phyloP scores from a whole-genome alignment of 2,113 vertebrate species.

The Mesembrinibis cayennensis region DNA sequence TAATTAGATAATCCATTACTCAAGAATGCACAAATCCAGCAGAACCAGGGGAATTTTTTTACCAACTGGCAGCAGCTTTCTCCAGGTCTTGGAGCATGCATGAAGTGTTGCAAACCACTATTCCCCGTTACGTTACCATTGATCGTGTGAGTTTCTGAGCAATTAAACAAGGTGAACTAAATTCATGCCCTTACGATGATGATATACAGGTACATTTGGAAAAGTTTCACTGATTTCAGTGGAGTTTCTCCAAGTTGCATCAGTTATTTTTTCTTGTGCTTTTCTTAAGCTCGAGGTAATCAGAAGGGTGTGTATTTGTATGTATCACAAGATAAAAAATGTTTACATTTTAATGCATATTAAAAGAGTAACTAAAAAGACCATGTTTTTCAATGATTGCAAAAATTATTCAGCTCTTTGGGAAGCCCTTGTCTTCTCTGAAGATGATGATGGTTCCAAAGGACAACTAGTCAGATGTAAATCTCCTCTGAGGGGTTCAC shows the following conservation, averaged over 20 bases:
- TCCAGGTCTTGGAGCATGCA: background rate
- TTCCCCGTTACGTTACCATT: background rate
- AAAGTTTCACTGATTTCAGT: background rate
- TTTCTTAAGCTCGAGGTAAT: background rate
- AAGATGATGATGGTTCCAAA: background rate
- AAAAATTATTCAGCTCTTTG: background rate
- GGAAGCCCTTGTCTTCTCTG: background rate
- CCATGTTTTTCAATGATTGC: background rate
- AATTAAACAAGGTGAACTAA: background rate
- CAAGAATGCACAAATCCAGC: background rate
- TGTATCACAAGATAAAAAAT: background rate
- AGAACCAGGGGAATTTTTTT: background rate
- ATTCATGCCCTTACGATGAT: background rate
- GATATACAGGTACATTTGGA: background rate
- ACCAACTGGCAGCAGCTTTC: background rate
- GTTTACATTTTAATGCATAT: background rate
- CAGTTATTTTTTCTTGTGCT: background rate
- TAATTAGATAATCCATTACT: background rate
- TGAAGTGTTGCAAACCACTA: background rate
- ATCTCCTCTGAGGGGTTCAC: constrained; percentile 7
- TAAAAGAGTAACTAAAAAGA: background rate
- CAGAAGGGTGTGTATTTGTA: background rate
- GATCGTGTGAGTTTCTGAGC: background rate
- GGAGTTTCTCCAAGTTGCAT: background rate
- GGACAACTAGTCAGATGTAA: background rate